phyloP scores from a whole-genome alignment of 2,797 vertebrate genomes.

The Thamnophis elegans region DNA sequence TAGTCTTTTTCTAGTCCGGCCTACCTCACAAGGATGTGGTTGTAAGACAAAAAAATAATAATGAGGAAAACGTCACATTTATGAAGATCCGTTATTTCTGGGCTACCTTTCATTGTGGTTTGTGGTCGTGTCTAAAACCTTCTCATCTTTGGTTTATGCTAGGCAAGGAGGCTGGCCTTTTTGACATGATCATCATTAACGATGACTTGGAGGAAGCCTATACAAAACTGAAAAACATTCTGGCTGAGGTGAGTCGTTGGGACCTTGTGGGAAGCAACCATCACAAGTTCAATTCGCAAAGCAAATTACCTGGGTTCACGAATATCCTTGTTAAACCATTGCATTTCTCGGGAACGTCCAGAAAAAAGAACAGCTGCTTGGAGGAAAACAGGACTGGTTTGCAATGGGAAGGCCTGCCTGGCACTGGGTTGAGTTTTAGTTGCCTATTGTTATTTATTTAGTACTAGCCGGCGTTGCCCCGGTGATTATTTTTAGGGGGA shows the following conservation, averaged over 20 bases:
- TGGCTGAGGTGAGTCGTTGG: slow-evolving; percentile 79
- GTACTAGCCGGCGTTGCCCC: too few species aligned
- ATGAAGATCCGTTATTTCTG: neutral
- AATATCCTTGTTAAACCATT: neutral
- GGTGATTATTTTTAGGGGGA: too few species aligned
- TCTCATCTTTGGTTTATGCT: neutral
- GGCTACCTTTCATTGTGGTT: neutral
- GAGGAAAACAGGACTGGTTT: neutral
- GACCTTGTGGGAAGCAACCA: neutral
- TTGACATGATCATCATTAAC: slow-evolving; percentile 87
- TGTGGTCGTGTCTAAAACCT: neutral
- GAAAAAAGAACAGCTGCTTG: neutral
- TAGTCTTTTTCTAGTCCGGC: neutral
- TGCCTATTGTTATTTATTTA: neutral
- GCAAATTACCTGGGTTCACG: neutral
- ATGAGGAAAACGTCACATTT: neutral
- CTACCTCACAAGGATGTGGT: neutral
- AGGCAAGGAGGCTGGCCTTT: slow-evolving; percentile 88
- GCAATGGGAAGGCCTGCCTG: neutral
- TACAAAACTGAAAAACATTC: slow-evolving; percentile 72
- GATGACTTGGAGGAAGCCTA: slow-evolving; percentile 87
- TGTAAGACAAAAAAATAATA: neutral
- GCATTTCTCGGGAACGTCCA: too few species aligned
- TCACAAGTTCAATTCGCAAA: too few species aligned
- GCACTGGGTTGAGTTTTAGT: too few species aligned